Base-by-base conservation (phyloP, 1,140 invertebrate genomes). In the Coenobita brevimanus region DNA sequence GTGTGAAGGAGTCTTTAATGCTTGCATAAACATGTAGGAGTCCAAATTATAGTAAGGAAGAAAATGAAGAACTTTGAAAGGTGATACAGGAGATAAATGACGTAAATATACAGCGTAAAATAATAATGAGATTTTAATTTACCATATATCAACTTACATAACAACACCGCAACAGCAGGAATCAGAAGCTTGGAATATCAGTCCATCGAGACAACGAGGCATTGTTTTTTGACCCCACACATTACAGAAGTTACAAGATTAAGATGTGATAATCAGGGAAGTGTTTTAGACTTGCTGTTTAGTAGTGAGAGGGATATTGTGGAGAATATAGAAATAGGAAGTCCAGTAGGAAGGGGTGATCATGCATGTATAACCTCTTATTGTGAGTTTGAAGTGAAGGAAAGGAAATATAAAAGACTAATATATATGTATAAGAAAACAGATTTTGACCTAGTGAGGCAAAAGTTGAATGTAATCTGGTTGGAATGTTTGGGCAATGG, bases 51-150 rank as follows among this genome's bases (percentile, higher is more conserved):
- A 15, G 27, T 13, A 71, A 15, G 13, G 27, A 10, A 71, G 27
- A 71, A 36, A 8, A 10, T 30, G n/a, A n/a, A n/a, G n/a, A n/a
- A n/a, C n/a, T n/a, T n/a, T n/a, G n/a, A 21, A 76, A 76, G 8
- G 13, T 76, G 27, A 43, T 76, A 36, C 73, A 76, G 27, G 73
- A 76, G 41, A 76, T 76, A 36, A 30, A 43, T 27, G 41, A 76
- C n/a, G n/a, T n/a, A n/a, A n/a, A 76, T 17, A 21, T 76, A 21
- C n/a, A n/a, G n/a, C n/a, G n/a, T 10, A 43, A 17, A 10, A 76
- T 36, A 76, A 36, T 76, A 15, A 76, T n/a, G n/a, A n/a, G n/a
- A n/a, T n/a, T n/a, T n/a, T n/a, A n/a, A n/a, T n/a, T n/a, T n/a
- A n/a, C n/a, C 73, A 10, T 36, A 43, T 36, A 76, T 76, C 6